phyloP scores from a whole-genome alignment of 2,888 invertebrate species.

The Thumatha senex region DNA sequence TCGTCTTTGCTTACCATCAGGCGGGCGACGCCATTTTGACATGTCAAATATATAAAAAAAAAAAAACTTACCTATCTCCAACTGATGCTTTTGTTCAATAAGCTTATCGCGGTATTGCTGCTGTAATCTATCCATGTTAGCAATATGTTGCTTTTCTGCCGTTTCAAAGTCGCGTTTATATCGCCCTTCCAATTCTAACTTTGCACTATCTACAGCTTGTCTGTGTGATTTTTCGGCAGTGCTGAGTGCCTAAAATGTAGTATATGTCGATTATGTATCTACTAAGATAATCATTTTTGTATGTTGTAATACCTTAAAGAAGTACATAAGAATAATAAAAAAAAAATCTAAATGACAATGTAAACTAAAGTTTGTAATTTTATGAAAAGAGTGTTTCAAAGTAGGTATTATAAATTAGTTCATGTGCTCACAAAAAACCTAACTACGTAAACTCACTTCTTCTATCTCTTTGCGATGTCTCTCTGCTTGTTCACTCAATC shows the following conservation, averaged over 20 bases:
- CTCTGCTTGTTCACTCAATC: slow-evolving; percentile 74
- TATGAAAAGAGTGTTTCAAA: no score
- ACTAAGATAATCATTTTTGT: no score
- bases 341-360: no score
- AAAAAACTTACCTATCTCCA: slow-evolving; percentile 60
- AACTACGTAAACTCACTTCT: slow-evolving; percentile 53
- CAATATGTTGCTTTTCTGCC: slow-evolving; percentile 59
- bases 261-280: no score
- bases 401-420: no score
- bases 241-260: slow-evolving; percentile 48
- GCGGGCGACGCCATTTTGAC: no score
- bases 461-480: slow-evolving; percentile 73
- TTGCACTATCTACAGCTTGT: slow-evolving; percentile 44
- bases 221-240: slow-evolving; percentile 54
- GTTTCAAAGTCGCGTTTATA: slow-evolving; percentile 48
- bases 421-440: no score
- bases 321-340: no score
- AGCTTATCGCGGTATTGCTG: slow-evolving; percentile 68
- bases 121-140: slow-evolving; percentile 70
- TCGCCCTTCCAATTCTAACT: slow-evolving; percentile 55
- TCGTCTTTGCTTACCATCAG: no score
- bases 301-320: no score
- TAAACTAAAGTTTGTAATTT: no score
- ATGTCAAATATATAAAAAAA: no score
- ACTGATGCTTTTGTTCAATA: slow-evolving; percentile 69